Base-by-base conservation (phyloP, 2,113 vertebrate genomes). In the Etheostoma spectabile region DNA sequence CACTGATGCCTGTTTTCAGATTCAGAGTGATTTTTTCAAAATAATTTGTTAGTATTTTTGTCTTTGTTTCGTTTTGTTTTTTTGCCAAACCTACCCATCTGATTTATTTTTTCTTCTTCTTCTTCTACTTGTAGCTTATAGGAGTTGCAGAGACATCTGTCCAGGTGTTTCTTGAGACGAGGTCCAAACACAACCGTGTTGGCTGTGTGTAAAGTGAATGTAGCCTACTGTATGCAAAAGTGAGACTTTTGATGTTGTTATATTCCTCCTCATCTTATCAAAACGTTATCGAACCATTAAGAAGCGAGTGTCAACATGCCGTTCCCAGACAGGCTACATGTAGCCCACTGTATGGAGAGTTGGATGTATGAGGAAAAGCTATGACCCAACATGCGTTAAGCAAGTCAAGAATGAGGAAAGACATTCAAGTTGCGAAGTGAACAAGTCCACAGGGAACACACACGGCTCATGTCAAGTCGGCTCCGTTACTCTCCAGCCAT, bases 331-430 rank as follows among this genome's bases (percentile, higher is more conserved):
- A 38, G 8, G 35, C 8, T 38, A 12, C n/a, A 19, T 16, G 1
- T 0, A 42, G 10, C 38, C 38, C 38, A 45, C 53, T 35, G 49
- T 16, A 33, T 21, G 19, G 19, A 16, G n/a, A 6, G 51, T 22
- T 13, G 42, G n/a, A 3, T 46, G 51, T 13, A 2, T 61, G 52
- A 33, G 21, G 27, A 52, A 16, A 24, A 21, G 65, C 53, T 13
- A 6, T 82, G 76, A 64, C 72, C 80, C 33, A 87, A 55, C 82
- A 69, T 16, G 77, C 15, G 48, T 71, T 19, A 8, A 59, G 79
- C 61, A 51, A 60, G 83, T 74, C 30, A 88, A 89, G 88, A 92
- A 90, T 86, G 88, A 92, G 87, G 91, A 92, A 91, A 88, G 33
- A 77, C 42, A 18, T 67, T 51, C 6, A 64, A 62, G 68, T 21